A percentile compares a stretch with the other conserved stretches of the same genome.
These are phyloP conservation scores for Pelecanus crispus DNA, from an alignment of 2,113 vertebrate species.

Conservation along the genomic window DNA sequence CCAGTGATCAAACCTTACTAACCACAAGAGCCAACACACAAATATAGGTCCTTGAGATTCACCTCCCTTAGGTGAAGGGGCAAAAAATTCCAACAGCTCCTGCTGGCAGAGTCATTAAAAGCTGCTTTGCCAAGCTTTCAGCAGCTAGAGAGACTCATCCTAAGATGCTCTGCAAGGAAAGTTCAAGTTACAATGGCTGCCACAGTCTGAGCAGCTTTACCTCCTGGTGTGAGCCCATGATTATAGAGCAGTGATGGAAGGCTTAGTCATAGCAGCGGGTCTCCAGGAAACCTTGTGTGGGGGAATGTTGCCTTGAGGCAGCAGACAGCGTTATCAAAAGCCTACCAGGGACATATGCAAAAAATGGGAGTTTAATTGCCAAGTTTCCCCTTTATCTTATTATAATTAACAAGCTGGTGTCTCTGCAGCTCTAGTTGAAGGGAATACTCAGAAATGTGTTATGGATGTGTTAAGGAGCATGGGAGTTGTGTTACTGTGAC, in stretches of 20 bases:
- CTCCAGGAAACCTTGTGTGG: constrained; percentile 8
- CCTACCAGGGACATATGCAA: not conserved
- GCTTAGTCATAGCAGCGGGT: constrained; percentile 28
- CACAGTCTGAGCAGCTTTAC: constrained; percentile 39
- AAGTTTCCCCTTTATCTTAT: constrained; percentile 39
- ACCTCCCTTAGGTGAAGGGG: not conserved
- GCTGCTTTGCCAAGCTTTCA: not conserved
- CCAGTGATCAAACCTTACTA: not conserved
- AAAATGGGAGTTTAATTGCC: constrained; percentile 13
- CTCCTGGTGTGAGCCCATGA: not conserved
- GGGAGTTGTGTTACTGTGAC: not conserved
- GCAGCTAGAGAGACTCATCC: not conserved
- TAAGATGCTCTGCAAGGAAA: not conserved
- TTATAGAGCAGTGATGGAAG: not conserved
- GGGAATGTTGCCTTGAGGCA: constrained; percentile 21
- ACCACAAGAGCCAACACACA: not conserved
- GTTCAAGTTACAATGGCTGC: constrained; percentile 18
- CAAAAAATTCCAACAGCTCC: not conserved
- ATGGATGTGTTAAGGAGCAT: not conserved
- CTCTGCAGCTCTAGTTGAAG: not conserved
- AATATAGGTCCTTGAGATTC: not conserved
- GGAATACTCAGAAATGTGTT: not conserved
- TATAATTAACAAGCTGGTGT: constrained; percentile 29
- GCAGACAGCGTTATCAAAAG: not conserved
- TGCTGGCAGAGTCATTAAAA: not conserved